Percentiles rank a stretch among this genome's conserved stretches.
Evolutionary conservation across 2,888 invertebrate species (phyloP).

Genomic region (Cerastoderma edule): DNA sequence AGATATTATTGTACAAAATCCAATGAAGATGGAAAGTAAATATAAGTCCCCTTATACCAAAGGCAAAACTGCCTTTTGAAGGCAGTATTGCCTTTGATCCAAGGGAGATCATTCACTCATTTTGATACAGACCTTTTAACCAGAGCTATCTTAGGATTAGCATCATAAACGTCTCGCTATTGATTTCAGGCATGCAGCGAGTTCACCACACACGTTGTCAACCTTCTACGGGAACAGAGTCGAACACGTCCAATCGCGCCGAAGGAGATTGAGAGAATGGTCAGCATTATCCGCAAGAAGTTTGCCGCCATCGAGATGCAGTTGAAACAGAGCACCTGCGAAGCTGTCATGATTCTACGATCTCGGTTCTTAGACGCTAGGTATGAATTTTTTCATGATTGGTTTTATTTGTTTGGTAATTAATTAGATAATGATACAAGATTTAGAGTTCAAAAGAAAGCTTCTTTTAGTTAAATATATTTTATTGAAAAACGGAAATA

Average conservation of each 20-base stretch:
- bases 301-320: constrained; percentile 88
- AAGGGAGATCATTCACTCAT: no score
- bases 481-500: no score
- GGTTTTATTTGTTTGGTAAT: no score
- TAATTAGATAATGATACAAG: neutral
- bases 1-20: no score
- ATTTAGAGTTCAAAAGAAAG: neutral
- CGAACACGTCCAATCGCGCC: constrained; percentile 98
- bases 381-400: no score
- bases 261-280: constrained; percentile 94
- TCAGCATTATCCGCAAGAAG: constrained; percentile 83
- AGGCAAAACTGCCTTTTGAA: no score
- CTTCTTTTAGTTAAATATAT: no score
- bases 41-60: no score
- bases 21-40: no score
- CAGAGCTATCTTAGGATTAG: no score
- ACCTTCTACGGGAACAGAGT: constrained; percentile 97
- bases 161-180: neutral
- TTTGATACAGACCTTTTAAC: no score
- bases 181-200: constrained; percentile 95
- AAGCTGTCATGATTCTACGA: constrained; percentile 99
- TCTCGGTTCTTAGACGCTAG: constrained; percentile 91
- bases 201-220: constrained; percentile 99
- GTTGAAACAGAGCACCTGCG: constrained; percentile 99
- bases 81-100: no score